Evolutionary conservation across 2,888 invertebrate species (phyloP), one percentile per base, ranked within the genome.

Genomic region (Isoperla grammatica): DNA sequence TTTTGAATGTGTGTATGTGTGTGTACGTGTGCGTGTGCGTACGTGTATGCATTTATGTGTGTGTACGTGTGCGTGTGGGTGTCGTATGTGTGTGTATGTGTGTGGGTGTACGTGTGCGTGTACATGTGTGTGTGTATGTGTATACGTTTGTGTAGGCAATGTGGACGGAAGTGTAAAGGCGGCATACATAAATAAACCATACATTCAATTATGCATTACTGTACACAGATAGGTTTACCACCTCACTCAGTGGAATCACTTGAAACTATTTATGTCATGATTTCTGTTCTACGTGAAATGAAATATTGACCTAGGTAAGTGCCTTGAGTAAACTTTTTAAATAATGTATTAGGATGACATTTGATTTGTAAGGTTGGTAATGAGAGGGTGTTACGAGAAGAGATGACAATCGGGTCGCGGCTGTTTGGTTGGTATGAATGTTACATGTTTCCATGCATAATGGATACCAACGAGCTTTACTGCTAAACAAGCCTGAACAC

Each of bases 381-480:
- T 61, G 61, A 59, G 61, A 42, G 45, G 56, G 61, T 59, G 61
- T 61, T 59, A 58, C 29, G 56, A 59, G 56, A 54, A 46, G 54
- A 58, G 61, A 61, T 59, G 61, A 61, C 61, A 61, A 61, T 61
- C 61, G 43, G 54, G 57, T 48, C 29, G 40, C 57, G 57, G 17
- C 59, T 59, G 57, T 62, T 59, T 59, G 62, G 60, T 55, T 57
- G 62, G 29, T 61, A 63, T 63, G 63, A 63, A 63, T 63, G 63
- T 63, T 63, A 49, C 61, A 63, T 63, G 63, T 17, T 17, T 39
- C 39, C 56, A 59, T 63, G 63, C 58, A 63, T 63, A 61, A 63
- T 63, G 61, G 6, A 53, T 53, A 20, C 4, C 23, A n/a, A 35
- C 9, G 29, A 29, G 29, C 17, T 37, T 17, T 15, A 20, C 53